These are phyloP conservation scores for Troilus luridus DNA, from an alignment of 2,888 invertebrate genomes.

Conservation along the genomic window DNA sequence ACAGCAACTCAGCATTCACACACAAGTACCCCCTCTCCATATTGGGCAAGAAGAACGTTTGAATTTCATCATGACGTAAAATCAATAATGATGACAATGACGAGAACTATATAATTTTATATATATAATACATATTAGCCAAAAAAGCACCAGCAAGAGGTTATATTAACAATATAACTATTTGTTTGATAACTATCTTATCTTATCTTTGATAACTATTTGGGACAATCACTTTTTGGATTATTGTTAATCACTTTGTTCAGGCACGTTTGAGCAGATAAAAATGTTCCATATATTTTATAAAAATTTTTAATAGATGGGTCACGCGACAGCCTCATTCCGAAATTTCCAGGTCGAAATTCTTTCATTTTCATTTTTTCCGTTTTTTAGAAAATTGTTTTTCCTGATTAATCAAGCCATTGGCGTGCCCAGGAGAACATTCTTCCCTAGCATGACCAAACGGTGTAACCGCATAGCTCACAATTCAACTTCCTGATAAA, in stretches of 20 bases:
- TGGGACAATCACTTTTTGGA: background rate
- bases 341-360: slow-evolving; percentile 5
- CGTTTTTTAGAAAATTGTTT: background rate
- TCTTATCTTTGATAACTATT: background rate
- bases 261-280: too few species aligned
- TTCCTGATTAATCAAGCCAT: slow-evolving; percentile 26
- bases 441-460: slow-evolving; percentile 29
- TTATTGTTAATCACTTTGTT: background rate
- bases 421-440: slow-evolving; percentile 4
- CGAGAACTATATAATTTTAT: too few species aligned
- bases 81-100: too few species aligned
- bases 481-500: slow-evolving; percentile 25
- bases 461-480: background rate
- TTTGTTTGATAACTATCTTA: too few species aligned
- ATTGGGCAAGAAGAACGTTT: too few species aligned
- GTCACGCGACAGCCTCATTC: background rate
- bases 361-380: background rate
- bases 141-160: too few species aligned
- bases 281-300: background rate
- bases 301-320: background rate
- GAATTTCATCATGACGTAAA: too few species aligned
- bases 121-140: too few species aligned
- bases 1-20: too few species aligned
- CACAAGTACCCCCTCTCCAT: too few species aligned
- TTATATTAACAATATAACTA: too few species aligned